These are phyloP conservation scores for Graphium colonna DNA, from an alignment of 2,888 invertebrate species.

Conservation along the genomic window DNA sequence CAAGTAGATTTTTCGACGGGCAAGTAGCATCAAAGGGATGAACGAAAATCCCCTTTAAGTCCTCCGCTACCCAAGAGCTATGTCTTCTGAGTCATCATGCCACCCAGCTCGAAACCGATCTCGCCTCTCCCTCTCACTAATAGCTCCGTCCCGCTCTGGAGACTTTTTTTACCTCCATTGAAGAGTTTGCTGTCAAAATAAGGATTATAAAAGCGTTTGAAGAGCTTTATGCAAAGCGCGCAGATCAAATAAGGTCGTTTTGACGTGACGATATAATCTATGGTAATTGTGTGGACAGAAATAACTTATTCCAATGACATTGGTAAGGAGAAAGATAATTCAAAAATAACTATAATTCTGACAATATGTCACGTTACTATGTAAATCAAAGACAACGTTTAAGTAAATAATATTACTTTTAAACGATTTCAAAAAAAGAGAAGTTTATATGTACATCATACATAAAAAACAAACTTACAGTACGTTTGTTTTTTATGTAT, in stretches of 20 bases:
- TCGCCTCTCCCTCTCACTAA: slow-evolving; percentile 41
- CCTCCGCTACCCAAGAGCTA: slow-evolving; percentile 47
- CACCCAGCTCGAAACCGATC: slow-evolving; percentile 58
- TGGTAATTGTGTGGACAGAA: not conserved
- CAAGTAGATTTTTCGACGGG: slow-evolving; percentile 41
- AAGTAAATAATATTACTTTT: no score
- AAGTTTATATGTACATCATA: no score
- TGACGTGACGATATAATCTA: not conserved
- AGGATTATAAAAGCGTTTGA: slow-evolving; percentile 76
- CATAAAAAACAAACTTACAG: no score
- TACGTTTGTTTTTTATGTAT: no score
- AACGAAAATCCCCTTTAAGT: slow-evolving; percentile 43
- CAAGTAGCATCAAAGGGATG: slow-evolving; percentile 34
- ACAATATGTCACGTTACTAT: no score
- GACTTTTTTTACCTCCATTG: slow-evolving; percentile 66
- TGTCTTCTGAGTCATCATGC: slow-evolving; percentile 61
- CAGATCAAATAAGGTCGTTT: slow-evolving; percentile 17
- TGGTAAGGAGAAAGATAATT: no score
- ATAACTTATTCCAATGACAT: no score
- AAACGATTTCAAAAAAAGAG: no score
- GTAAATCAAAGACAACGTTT: no score
- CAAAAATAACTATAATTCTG: no score
- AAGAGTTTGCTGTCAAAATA: slow-evolving; percentile 78
- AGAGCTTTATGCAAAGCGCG: slow-evolving; percentile 50
- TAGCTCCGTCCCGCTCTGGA: slow-evolving; percentile 41